Base-by-base conservation (phyloP, 1,140 invertebrate genomes). In the Trypoxylus dichotomus region DNA sequence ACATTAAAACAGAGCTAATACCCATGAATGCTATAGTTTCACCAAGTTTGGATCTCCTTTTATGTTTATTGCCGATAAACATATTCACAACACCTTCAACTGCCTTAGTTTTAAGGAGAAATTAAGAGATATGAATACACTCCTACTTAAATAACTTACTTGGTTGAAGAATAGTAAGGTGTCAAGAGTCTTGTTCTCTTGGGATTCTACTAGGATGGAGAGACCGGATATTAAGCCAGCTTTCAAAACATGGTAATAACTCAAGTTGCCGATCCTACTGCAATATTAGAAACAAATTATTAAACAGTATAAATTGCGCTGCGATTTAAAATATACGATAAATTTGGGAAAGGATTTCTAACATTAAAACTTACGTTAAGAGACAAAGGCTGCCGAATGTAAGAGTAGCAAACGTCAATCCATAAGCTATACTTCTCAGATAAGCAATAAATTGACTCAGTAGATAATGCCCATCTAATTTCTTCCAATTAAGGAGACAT, bases 101-200 rank as follows among this genome's bases (percentile, higher is more conserved):
- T 15, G 80, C 63, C 82, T 83, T 60, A 79, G 2, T 37, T 1
- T 37, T 80, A 79, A 25, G 73, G 54, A 42, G 43, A 11, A 75
- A 37, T 37, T 2, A 25, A 29, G 15, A 74, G 32, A 5, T 3
- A 74, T 32, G 11, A 25, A 75, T 43, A 47, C 21, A 68, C 54
- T 27, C 75, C 19, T 68, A 11, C 25, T 68, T 60, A 68, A 60
- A 68, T 10, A 24, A 24, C 37, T 79, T 80, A 83, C 82, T 76
- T 80, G 63, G 78, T 80, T 83, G 32, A 80, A 80, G 71, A 81
- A 83, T 21, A 83, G 78, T 21, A 82, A 25, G 2, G 79, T 81
- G 32, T 83, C 76, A 42, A 83, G 54, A 7, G 43, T 71, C 76
- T 77, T 78, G 68, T 83, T 82, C 76, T 82, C 80, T 32, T 76